Percentiles rank a stretch among this genome's conserved stretches.
phyloP scores from a whole-genome alignment of 2,113 vertebrate genomes.

The Mola mola region DNA sequence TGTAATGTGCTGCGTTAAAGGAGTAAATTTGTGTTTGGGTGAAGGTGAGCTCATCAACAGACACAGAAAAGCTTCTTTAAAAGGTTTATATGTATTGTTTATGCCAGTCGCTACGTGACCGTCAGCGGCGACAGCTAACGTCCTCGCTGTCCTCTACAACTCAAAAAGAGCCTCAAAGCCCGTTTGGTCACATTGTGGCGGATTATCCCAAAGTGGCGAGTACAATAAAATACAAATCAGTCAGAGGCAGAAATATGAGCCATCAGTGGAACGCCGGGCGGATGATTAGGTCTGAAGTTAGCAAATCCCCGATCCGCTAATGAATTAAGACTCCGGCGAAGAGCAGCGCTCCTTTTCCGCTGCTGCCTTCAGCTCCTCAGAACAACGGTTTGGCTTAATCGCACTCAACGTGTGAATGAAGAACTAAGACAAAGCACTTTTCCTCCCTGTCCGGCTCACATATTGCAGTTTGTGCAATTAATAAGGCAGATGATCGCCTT shows the following conservation, averaged over 20 bases:
- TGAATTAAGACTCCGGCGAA: slow-evolving; percentile 74
- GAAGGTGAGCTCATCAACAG: too few species aligned
- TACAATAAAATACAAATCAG: slow-evolving; percentile 66
- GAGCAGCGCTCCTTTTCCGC: slow-evolving; percentile 48
- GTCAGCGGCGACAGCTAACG: slow-evolving; percentile 17
- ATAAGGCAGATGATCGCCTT: slow-evolving; percentile 69
- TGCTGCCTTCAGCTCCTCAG: slow-evolving; percentile 52
- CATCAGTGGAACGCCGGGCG: slow-evolving; percentile 59
- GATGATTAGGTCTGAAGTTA: slow-evolving; percentile 69
- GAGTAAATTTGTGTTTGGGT: too few species aligned
- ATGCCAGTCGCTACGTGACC: background rate
- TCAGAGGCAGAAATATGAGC: slow-evolving; percentile 63
- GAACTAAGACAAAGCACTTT: slow-evolving; percentile 65
- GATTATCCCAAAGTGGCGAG: slow-evolving; percentile 70
- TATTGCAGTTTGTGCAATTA: slow-evolving; percentile 64
- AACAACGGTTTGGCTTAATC: slow-evolving; percentile 59
- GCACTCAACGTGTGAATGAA: slow-evolving; percentile 55
- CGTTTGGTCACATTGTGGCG: slow-evolving; percentile 65
- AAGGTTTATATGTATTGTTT: too few species aligned
- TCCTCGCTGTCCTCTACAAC: slow-evolving; percentile 66
- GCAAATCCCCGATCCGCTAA: slow-evolving; percentile 74
- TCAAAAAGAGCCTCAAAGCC: slow-evolving; percentile 49
- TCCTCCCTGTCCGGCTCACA: slow-evolving; percentile 43
- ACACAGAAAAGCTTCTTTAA: too few species aligned
- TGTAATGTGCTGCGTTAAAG: too few species aligned